A percentile compares a stretch with the other conserved stretches of the same genome.
Conservation (phyloP, 2,797 vertebrate species). For the Martes flavigula region DNA sequence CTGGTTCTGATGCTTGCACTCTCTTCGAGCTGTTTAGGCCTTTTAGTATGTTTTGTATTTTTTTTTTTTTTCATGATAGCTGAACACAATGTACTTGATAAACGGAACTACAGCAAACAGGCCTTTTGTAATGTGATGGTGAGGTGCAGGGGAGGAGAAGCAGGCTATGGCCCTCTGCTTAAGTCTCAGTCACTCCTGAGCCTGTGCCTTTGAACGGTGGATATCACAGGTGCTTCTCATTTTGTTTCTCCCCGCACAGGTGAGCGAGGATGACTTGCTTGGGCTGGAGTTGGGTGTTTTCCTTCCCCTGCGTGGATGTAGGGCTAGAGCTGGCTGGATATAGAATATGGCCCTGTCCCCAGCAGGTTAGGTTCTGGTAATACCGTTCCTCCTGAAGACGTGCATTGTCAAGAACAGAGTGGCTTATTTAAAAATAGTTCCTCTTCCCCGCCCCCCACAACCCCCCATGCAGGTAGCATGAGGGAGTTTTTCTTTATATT, state of each 20-base stretch:
- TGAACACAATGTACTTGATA: not conserved
- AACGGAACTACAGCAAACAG: not conserved
- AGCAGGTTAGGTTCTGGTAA: not conserved
- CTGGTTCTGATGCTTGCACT: not conserved
- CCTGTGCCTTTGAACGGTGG: not conserved
- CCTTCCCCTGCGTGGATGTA: not conserved
- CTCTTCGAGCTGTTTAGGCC: not conserved
- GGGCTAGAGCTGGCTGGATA: not conserved
- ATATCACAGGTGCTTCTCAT: not conserved
- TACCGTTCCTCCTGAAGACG: not conserved
- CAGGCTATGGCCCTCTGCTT: not conserved
- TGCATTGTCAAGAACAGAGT: not conserved
- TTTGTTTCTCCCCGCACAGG: not conserved
- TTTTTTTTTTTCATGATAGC: not conserved
- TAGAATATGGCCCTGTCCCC: not conserved
- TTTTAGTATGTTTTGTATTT: not conserved
- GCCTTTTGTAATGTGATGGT: not conserved
- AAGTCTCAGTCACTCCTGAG: not conserved
- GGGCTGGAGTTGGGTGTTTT: not conserved
- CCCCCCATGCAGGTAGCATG: not conserved
- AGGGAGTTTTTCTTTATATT: not conserved
- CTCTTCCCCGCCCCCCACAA: accelerated
- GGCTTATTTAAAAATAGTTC: not conserved
- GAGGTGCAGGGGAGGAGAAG: not conserved
- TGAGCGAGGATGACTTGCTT: not conserved